Evolutionary conservation across 2,797 vertebrate species (phyloP), one percentile per base, ranked within the genome.

Genomic region (Myiotriccus ornatus): DNA sequence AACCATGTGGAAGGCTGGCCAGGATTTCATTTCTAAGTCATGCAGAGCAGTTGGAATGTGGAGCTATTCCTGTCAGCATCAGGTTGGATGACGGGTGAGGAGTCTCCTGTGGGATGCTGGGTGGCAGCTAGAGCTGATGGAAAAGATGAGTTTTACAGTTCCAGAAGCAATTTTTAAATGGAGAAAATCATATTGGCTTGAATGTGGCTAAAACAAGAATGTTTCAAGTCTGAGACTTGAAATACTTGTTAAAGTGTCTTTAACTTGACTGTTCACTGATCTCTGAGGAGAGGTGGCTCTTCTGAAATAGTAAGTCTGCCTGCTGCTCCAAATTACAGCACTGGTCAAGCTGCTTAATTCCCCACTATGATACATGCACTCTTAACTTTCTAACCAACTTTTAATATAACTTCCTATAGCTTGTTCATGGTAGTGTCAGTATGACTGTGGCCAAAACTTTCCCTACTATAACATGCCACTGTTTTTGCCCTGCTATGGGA

Each of bases 301-400:
- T 43, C n/a, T 22, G 9, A 71, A 77, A 16, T 2, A 57, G 10
- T 46, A 30, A 21, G 16, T 17, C 17, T 55, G 16, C 65, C 8
- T 21, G 47, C 37, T 89, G 34, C 41, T 81, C 23, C 37, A 50
- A 34, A 37, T 27, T 44, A 14, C 16, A 74, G 56, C 15, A 8
- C 8, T 37, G 27, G 57, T 57, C 20, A 71, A 41, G n/a, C 44
- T 83, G 52, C 49, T 27, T 2, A 6, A 20, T 59, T 74, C 39
- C 6, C 25, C 2, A 10, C 16, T 7, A 3, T 3, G 3, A 47
- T 20, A 17, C n/a, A 7, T 2, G 6, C 4, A 16, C 19, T 28
- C 21, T 47, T 35, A 41, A 44, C 27, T 37, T 84, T 17, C 10
- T 73, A 34, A 13, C 11, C 27, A 63, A 7, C 23, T 56, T 81